phyloP scores from a whole-genome alignment of 2,888 invertebrate genomes.

The Slavum lentiscoides region DNA sequence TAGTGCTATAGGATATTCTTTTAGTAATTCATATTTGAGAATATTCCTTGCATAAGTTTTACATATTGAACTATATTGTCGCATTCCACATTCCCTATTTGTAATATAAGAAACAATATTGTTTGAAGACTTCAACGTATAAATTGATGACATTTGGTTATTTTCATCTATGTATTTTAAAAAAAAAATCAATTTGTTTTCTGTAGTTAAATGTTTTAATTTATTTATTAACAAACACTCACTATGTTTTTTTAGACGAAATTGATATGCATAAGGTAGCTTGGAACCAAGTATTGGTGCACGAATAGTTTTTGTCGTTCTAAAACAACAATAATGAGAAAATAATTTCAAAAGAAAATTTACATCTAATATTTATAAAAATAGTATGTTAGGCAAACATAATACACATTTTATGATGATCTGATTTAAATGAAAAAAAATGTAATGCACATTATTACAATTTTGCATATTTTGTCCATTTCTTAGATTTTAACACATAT shows the following conservation, averaged over 20 bases:
- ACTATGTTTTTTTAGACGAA: conserved; percentile 74
- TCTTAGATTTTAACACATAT: no score
- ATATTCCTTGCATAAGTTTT: conserved; percentile 83
- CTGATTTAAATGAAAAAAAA: no score
- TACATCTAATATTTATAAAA: no score
- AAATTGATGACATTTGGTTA: conserved; percentile 70
- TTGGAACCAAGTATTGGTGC: conserved; percentile 73
- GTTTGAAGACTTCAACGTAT: conserved; percentile 75
- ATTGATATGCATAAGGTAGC: conserved; percentile 74
- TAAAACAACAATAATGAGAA: neutral
- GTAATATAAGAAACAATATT: conserved; percentile 84
- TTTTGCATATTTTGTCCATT: no score
- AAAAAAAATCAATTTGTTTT: conserved; percentile 68
- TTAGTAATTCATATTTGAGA: conserved; percentile 85
- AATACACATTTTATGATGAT: no score
- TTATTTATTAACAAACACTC: conserved; percentile 68
- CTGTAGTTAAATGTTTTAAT: conserved; percentile 80
- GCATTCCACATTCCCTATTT: conserved; percentile 74
- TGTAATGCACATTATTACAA: no score
- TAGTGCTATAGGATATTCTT: conserved; percentile 79
- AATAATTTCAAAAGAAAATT: neutral
- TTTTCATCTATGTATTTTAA: conserved; percentile 88
- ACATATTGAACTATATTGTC: conserved; percentile 73
- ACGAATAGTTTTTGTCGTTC: conserved; percentile 75
- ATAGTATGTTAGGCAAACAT: no score